These are phyloP conservation scores for Apodemus sylvaticus DNA, from an alignment of 2,113 vertebrate species.

Conservation along the genomic window DNA sequence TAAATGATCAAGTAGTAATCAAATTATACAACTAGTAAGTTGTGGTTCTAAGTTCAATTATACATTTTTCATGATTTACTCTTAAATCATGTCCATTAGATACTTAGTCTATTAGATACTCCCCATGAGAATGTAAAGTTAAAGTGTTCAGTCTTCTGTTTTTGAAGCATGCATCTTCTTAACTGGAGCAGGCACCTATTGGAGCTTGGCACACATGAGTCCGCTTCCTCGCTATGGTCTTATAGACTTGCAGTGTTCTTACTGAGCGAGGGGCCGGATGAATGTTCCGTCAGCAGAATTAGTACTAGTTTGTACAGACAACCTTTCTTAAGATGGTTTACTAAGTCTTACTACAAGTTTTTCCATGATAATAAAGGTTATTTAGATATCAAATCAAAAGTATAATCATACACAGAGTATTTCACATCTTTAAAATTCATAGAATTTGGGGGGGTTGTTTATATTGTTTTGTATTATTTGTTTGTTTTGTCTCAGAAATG, in stretches of 20 bases:
- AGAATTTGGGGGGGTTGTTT: no score
- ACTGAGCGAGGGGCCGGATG: background rate
- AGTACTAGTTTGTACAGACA: background rate
- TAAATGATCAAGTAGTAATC: background rate
- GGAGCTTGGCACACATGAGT: background rate
- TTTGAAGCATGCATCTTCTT: background rate
- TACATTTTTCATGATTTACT: background rate
- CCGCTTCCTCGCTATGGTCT: background rate
- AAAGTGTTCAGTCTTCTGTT: background rate
- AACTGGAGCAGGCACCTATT: background rate
- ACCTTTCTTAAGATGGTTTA: background rate
- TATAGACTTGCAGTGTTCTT: background rate
- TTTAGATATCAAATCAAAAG: background rate
- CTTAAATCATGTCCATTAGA: background rate
- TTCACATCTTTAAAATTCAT: background rate
- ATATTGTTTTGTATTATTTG: background rate
- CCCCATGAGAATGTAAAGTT: background rate
- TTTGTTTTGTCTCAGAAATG: slow-evolving; percentile 1
- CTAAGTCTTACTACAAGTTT: background rate
- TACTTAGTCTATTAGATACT: background rate
- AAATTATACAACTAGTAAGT: background rate
- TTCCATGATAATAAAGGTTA: background rate
- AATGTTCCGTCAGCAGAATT: background rate
- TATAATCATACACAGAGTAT: background rate
- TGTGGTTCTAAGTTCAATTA: background rate